A percentile compares a stretch with the other conserved stretches of the same genome.
Conservation (phyloP, 1,140 invertebrate species). For the Caenorhabditis latens region DNA sequence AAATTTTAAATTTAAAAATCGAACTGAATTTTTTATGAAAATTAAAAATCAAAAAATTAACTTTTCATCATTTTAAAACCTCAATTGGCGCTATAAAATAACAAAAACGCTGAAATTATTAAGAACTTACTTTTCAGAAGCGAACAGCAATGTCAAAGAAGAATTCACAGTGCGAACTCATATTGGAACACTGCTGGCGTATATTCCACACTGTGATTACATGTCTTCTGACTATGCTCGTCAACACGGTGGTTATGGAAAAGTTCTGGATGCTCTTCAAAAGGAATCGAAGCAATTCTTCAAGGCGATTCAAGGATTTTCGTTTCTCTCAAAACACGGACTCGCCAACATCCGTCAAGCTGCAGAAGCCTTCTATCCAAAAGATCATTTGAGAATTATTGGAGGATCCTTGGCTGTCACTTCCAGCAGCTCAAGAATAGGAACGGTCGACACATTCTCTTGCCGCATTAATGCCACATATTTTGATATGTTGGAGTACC, state of each 20-base stretch:
- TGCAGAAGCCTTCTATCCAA: conserved; percentile 32
- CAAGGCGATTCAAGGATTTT: conserved; percentile 41
- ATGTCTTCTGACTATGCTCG: not conserved
- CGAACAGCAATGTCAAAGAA: conserved; percentile 7
- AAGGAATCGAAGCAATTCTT: not conserved
- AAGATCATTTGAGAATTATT: conserved; percentile 60
- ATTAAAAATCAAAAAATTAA: too few species aligned
- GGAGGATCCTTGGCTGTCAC: conserved; percentile 44
- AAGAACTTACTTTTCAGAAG: not conserved
- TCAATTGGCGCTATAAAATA: too few species aligned
- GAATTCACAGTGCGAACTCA: conserved; percentile 21
- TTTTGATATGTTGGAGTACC: conserved; percentile 59
- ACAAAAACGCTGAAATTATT: not conserved
- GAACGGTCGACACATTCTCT: not conserved
- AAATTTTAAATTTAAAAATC: too few species aligned
- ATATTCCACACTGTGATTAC: conserved; percentile 33
- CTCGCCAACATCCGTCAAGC: conserved; percentile 12
- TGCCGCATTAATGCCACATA: conserved; percentile 24
- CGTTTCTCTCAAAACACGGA: conserved; percentile 11
- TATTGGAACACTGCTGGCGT: conserved; percentile 30
- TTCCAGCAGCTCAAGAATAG: conserved; percentile 20
- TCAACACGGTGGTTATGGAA: conserved; percentile 16
- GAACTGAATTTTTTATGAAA: too few species aligned
- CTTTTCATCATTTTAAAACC: too few species aligned
- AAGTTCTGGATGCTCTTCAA: not conserved